Base-by-base conservation (phyloP, 2,888 invertebrate genomes). In the Sinohyriopsis cumingii region DNA sequence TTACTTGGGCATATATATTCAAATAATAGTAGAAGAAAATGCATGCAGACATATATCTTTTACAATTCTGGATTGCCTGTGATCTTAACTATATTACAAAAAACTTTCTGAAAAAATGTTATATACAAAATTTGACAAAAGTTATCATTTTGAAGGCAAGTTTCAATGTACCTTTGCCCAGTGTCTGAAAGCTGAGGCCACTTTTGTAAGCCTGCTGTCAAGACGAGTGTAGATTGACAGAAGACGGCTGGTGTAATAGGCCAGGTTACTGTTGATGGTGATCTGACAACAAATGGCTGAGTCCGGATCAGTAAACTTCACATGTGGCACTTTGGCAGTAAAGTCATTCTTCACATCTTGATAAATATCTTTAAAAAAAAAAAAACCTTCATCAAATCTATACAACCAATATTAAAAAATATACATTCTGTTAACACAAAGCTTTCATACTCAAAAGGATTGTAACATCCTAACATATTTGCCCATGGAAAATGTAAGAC, bases 231-330 rank as follows among this genome's bases (percentile, higher is more conserved):
- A 93, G 7, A 90, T 81, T 9, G 85, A 77, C 25, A 93, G 87
- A 70, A 93, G 87, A 61, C 87, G 79, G 1, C 92, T 92, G 77
- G 93, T 93, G 72, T 91, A 89, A 65, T 90, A 86, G 6, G 92
- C 92, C 5, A 79, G 71, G 7, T 81, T 80, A 75, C 88, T 89
- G 71, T 89, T 89, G 53, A 90, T 85, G 56, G 87, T 86, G 3
- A 91, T 75, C 68, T 86, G 82, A 77, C 89, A 88, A 12, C 78
- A 77, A 1, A 86, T 68, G 19, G 72, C 73, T 2, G 75, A 83
- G 60, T 77, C 79, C 9, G 81, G 80, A 59, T 89, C 87, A 15
- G 74, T 79, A 72, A 90, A 89, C 55, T 81, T 75, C 5, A 91
- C 84, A 20, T 85, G 82, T 1, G 91, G 90, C 54, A 89, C 86